A percentile compares a stretch with the other conserved stretches of the same genome.
Conservation (phyloP, 2,888 invertebrate species). For the Apamea crenata region DNA sequence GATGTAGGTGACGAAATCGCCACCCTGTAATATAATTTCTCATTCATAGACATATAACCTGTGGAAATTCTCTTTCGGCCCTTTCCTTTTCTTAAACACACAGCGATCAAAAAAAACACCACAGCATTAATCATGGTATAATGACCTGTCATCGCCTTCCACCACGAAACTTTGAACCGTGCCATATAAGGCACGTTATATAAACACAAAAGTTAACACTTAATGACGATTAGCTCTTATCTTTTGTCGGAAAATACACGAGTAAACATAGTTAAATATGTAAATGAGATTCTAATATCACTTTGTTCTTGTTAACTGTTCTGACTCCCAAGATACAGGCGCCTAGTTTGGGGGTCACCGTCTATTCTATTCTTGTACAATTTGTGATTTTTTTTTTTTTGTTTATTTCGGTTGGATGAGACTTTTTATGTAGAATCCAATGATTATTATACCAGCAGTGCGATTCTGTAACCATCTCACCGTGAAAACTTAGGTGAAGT, state of each 20-base stretch:
- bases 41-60: neutral
- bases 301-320: slow-evolving; percentile 27
- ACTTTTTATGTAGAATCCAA: neutral
- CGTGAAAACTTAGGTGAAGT: too few relatives aligned
- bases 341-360: too few relatives aligned
- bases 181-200: slow-evolving; percentile 2
- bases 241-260: slow-evolving; percentile 35
- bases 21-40: too few relatives aligned
- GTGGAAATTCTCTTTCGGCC: neutral
- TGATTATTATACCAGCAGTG: too few relatives aligned
- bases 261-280: slow-evolving; percentile 31
- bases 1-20: too few relatives aligned
- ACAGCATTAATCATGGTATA: slow-evolving; percentile 30
- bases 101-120: neutral
- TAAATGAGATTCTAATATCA: slow-evolving; percentile 38
- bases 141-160: slow-evolving; percentile 22
- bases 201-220: slow-evolving; percentile 18
- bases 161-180: slow-evolving; percentile 27
- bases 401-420: neutral
- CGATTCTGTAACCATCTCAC: too few relatives aligned
- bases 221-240: slow-evolving; percentile 36
- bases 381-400: neutral
- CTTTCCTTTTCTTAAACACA: neutral
- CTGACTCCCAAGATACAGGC: too few relatives aligned
- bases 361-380: too few relatives aligned